Base-by-base conservation (phyloP, 2,888 invertebrate species). In the Hemaris fuciformis region DNA sequence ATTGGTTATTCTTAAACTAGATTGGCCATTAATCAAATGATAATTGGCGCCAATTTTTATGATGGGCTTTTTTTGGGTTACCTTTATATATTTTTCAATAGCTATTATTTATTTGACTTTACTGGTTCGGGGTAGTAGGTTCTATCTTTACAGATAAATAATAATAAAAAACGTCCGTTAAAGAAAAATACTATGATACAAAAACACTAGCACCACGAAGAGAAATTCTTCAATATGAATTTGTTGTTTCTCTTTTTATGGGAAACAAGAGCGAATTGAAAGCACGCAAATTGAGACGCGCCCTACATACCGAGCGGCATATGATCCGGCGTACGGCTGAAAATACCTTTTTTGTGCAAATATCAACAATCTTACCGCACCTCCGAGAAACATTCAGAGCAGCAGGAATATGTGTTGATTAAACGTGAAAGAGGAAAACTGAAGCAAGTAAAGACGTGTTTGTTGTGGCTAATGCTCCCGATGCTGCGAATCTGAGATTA, bases 331-430 rank as follows among this genome's bases (percentile, higher is more conserved):
- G 68, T 67, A 63, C 62, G 73, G 67, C 70, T 74, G 66, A 73
- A 77, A 76, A 75, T 75, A 74, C 68, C 70, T 76, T 79, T 77
- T 78, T 75, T 73, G 70, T 68, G 69, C 73, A 72, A 79, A 79
- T 74, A 74, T 72, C 72, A 74, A 73, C 71, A 75, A 70, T 62
- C 69, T 73, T 70, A 72, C 69, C 70, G 65, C 69, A 61, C 70
- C 66, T 66, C 63, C 62, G 68, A 70, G 75, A 64, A 68, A 70
- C 67, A 68, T 75, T 72, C 66, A 65, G 64, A 72, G 66, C 69
- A 75, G 75, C 72, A 74, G 67, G 68, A 68, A 71, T 70, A 70
- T 73, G 67, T 70, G 77, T 77, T 78, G 75, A 77, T 78, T 78
- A 61, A 76, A 71, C 74, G 73, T 66, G 66, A 60, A 65, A 68